A percentile compares a stretch with the other conserved stretches of the same genome.
These are phyloP conservation scores for Serripes groenlandicus DNA, from an alignment of 2,888 invertebrate genomes.

Conservation along the genomic window DNA sequence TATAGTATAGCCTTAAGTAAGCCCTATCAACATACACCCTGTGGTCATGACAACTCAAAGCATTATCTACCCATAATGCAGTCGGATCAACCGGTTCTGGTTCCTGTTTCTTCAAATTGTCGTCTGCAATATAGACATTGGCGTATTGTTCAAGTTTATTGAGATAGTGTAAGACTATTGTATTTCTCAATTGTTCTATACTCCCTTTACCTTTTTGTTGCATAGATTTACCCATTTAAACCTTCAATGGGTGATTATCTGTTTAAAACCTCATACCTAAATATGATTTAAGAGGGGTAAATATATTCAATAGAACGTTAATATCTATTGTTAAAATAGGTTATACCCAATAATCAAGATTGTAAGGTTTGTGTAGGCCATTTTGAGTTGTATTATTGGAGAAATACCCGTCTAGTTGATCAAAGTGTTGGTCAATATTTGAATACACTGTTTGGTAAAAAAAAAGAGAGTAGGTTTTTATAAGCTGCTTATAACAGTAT, in stretches of 20 bases:
- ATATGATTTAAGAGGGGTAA: constrained; percentile 23
- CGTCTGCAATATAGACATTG: constrained; percentile 17
- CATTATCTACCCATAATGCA: constrained; percentile 71
- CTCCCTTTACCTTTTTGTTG: constrained; percentile 3
- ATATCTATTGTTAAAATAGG: constrained; percentile 14
- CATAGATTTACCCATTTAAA: constrained; percentile 7
- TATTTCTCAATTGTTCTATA: background rate
- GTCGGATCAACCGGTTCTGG: constrained; percentile 40
- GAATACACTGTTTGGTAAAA: too few species aligned
- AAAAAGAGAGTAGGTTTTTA: too few species aligned
- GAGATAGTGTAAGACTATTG: background rate
- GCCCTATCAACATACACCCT: constrained; percentile 75
- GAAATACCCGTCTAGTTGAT: constrained; percentile 3
- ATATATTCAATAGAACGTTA: constrained; percentile 5
- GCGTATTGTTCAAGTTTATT: constrained; percentile 8
- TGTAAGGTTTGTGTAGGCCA: constrained; percentile 2
- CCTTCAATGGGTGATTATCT: constrained; percentile 30
- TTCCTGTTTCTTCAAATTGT: constrained; percentile 47
- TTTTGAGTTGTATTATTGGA: constrained; percentile 10
- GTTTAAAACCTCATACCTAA: constrained; percentile 8
- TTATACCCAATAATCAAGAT: background rate
- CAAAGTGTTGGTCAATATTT: constrained; percentile 4
- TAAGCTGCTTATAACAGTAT: too few species aligned
- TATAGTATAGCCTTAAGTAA: constrained; percentile 28
- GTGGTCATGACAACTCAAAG: constrained; percentile 77